Evolutionary conservation across 1,140 invertebrate species (phyloP).

Genomic region (Meloidogyne floridensis): DNA sequence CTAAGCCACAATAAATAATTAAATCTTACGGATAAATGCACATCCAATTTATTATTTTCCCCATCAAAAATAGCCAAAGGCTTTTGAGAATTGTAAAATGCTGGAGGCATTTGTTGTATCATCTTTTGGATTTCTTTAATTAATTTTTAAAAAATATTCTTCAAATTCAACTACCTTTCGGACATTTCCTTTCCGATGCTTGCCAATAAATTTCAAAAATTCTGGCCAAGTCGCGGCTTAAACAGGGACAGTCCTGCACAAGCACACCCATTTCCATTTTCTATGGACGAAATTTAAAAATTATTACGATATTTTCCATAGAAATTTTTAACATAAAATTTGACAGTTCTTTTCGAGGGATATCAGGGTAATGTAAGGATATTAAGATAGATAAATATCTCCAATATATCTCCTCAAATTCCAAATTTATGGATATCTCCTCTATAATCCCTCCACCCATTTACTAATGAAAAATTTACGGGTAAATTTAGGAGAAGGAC

Average conservation of each 20-base stretch:
- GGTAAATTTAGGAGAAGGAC: no score
- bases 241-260: conserved; percentile 79
- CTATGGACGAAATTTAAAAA: conserved; percentile 65
- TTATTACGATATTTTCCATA: no score
- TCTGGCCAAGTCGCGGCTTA: conserved; percentile 82
- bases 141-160: not conserved
- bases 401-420: no score
- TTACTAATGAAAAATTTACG: no score
- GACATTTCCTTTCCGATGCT: conserved; percentile 71
- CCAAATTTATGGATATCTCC: no score
- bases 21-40: conserved; percentile 78
- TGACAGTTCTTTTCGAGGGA: no score
- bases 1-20: not conserved
- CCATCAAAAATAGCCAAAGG: conserved; percentile 70
- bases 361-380: no score
- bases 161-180: conserved; percentile 51
- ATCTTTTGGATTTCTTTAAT: conserved; percentile 75
- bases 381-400: no score
- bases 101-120: conserved; percentile 74
- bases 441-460: no score
- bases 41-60: conserved; percentile 46
- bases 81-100: conserved; percentile 74
- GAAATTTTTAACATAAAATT: no score
- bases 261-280: conserved; percentile 90
- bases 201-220: conserved; percentile 91